Conservation (phyloP, 2,113 vertebrate species). For the Dendropsophus ebraccatus region DNA sequence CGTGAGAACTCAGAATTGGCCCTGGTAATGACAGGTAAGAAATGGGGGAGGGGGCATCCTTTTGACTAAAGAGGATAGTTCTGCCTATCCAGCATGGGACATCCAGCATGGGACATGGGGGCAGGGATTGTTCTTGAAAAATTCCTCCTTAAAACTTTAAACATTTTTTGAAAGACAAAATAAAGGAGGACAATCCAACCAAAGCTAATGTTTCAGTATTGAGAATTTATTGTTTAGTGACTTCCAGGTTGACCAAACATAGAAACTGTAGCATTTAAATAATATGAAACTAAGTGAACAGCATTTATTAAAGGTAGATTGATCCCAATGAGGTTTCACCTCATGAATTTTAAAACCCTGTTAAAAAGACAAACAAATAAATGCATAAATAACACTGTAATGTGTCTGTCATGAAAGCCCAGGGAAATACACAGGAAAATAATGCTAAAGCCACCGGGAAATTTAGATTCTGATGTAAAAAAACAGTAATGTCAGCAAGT, state of each 20-base stretch:
- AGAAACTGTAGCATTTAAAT: background rate
- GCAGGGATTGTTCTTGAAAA: too few species aligned
- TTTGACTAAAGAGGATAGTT: too few species aligned
- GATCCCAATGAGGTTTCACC: background rate
- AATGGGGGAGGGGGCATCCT: too few species aligned
- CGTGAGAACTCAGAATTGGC: too few species aligned
- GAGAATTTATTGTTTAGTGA: background rate
- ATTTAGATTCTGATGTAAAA: constrained; percentile 31
- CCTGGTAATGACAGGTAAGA: too few species aligned
- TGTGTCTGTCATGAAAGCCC: background rate
- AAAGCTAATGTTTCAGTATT: background rate
- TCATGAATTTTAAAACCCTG: constrained; percentile 42
- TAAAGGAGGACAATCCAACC: background rate
- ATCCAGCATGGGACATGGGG: too few species aligned
- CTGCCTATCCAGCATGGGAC: too few species aligned
- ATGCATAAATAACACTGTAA: constrained; percentile 35
- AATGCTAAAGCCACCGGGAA: constrained; percentile 40
- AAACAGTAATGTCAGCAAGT: constrained; percentile 17
- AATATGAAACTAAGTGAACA: constrained; percentile 10
- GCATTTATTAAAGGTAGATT: constrained; percentile 13
- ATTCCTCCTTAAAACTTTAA: background rate
- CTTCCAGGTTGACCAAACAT: background rate
- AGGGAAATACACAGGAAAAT: constrained; percentile 40
- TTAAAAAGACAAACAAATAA: constrained; percentile 34
- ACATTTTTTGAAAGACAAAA: background rate